Percentiles rank a stretch among this genome's conserved stretches.
Conservation (phyloP, 2,888 invertebrate genomes). For the Leptopilina myrica region DNA sequence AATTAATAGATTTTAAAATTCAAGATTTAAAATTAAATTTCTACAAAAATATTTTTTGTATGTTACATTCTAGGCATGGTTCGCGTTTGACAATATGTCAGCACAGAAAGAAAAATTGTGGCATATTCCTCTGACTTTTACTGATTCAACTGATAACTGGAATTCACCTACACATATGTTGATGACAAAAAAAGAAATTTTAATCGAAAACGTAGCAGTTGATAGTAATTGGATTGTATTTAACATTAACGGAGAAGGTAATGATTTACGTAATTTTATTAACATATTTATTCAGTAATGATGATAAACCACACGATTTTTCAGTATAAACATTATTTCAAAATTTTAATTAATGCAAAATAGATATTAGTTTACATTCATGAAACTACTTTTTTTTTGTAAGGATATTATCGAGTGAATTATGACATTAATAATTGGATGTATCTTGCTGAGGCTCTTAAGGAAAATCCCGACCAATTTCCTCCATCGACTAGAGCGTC, state of each 20-base stretch:
- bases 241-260: slow-evolving; percentile 68
- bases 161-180: slow-evolving; percentile 61
- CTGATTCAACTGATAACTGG: slow-evolving; percentile 55
- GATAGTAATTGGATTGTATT: slow-evolving; percentile 66
- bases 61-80: slow-evolving; percentile 2
- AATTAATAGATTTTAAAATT: no score
- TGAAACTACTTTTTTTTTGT: slow-evolving; percentile 7
- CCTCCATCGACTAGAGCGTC: slow-evolving; percentile 78
- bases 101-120: slow-evolving; percentile 57
- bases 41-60: no score
- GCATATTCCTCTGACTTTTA: slow-evolving; percentile 67
- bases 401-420: slow-evolving; percentile 74
- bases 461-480: slow-evolving; percentile 69
- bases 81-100: slow-evolving; percentile 14
- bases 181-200: slow-evolving; percentile 60
- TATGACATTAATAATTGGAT: slow-evolving; percentile 69
- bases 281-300: neutral
- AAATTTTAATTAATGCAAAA: slow-evolving; percentile 38
- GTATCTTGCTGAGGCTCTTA: slow-evolving; percentile 66
- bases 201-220: slow-evolving; percentile 49
- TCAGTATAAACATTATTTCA: slow-evolving; percentile 39
- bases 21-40: neutral
- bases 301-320: neutral
- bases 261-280: neutral
- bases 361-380: no score